Conservation (phyloP, 2,113 vertebrate species). For the Cichladusa arquata region DNA sequence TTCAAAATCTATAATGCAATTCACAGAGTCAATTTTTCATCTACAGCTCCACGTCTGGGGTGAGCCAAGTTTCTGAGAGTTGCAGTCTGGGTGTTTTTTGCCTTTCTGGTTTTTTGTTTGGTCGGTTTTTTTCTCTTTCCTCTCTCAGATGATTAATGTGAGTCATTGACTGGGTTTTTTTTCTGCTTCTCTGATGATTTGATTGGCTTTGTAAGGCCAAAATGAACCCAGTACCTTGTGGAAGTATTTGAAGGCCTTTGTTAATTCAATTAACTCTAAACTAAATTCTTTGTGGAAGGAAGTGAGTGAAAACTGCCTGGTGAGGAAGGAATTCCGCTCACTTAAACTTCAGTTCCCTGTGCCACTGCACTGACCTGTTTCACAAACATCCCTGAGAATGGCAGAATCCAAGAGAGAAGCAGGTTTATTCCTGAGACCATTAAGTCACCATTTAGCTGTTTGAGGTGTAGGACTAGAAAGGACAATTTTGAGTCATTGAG, state of each 20-base stretch:
- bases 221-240: not conserved
- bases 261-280: constrained; percentile 51
- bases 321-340: not conserved
- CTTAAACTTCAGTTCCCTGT: not conserved
- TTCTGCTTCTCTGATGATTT: constrained; percentile 37
- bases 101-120: not conserved
- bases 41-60: not conserved
- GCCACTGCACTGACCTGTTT: not conserved
- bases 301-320: not conserved
- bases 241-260: constrained; percentile 21
- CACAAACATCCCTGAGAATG: not conserved
- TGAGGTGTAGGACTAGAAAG: not conserved
- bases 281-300: constrained; percentile 3
- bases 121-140: not conserved
- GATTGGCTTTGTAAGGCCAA: constrained; percentile 13
- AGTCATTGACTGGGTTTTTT: constrained; percentile 5
- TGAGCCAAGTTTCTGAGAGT: constrained; percentile 20
- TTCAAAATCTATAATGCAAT: constrained; percentile 35
- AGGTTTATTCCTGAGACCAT: not conserved
- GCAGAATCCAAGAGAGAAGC: not conserved
- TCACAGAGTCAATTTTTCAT: constrained; percentile 57
- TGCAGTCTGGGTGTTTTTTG: not conserved
- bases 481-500: not conserved
- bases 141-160: constrained; percentile 37
- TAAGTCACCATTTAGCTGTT: not conserved